Evolutionary conservation across 2,888 invertebrate species (phyloP), one percentile per base, ranked within the genome.

Genomic region (Petrophora chlorosata): DNA sequence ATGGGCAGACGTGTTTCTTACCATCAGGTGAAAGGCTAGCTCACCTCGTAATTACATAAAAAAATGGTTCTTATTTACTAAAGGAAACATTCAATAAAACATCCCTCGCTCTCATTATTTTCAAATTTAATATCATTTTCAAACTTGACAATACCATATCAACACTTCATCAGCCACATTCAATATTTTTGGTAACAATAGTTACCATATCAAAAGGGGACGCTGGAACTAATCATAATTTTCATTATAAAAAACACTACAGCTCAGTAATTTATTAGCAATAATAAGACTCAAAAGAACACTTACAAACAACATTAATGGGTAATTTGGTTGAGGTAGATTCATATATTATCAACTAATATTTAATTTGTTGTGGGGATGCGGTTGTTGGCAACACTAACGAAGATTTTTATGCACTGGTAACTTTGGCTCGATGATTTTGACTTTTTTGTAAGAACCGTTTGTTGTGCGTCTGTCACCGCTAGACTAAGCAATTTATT

Each of bases 321-420:
- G 87, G 85, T 87, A 87, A 84, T 88, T 87, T 88, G 80, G 82
- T 86, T 89, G 89, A 89, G 89, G 89, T 89, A 89, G 88, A 88
- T 89, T 85, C 75, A 70, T 60, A 75, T 70, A 75, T 79, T 62
- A 64, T 68, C 65, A 79, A 78, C 77, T 83, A 83, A 73, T 59
- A 65, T 66, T 63, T 62, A 47, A 43, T 57, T 40, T 43, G 61
- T 53, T 67, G 67, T 67, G 70, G 65, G 67, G 59, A 64, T 65
- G 67, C 61, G 63, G 58, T 51, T 26, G 16, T 9, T 9, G 8
- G 26, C 17, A 30, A 12, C 17, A 26, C 14, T 5, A n/a, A 29
- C 8, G 7, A 28, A 28, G n/a, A 7, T 13, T 5, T 5, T 5
- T 5, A 25, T 23, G n/a, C n/a, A n/a, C n/a, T n/a, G n/a, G n/a